Percentiles rank a stretch among this genome's conserved stretches.
These are phyloP conservation scores for Poecilia velifera DNA, from an alignment of 2,797 vertebrate species.

Conservation along the genomic window DNA sequence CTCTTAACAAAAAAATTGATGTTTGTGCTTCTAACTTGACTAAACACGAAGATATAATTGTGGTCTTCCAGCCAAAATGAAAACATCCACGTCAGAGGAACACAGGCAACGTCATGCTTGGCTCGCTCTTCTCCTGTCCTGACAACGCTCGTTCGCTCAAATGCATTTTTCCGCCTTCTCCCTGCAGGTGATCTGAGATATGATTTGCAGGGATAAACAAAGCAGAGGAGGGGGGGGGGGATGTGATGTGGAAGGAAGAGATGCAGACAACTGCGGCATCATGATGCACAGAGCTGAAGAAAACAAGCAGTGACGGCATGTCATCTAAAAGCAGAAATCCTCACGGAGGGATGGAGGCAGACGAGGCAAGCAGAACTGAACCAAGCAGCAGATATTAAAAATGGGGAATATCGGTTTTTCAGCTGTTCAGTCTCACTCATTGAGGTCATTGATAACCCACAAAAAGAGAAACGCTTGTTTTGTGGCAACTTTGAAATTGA, in stretches of 20 bases:
- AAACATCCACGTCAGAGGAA: constrained; percentile 77
- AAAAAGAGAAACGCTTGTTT: neutral
- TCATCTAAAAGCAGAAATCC: neutral
- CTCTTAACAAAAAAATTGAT: neutral
- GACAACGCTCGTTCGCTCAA: constrained; percentile 35
- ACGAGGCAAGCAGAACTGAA: neutral
- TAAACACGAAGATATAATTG: neutral
- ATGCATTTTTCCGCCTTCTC: constrained; percentile 11
- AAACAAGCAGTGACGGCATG: neutral
- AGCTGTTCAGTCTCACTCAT: neutral
- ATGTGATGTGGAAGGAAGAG: neutral
- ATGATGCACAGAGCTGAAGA: neutral
- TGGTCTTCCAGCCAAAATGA: constrained; percentile 70
- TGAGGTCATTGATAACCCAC: neutral
- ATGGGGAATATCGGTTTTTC: neutral
- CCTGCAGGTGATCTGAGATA: constrained; percentile 25
- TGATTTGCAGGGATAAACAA: constrained; percentile 37
- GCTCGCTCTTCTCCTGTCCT: constrained; percentile 42
- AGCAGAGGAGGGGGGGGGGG: neutral
- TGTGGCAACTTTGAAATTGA: neutral
- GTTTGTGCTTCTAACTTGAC: neutral
- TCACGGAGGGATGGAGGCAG: neutral
- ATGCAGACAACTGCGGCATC: neutral
- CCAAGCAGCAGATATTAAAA: neutral
- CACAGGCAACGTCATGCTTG: constrained; percentile 69